Base-by-base conservation (phyloP, 1,140 invertebrate species). In the Zophobas morio region DNA sequence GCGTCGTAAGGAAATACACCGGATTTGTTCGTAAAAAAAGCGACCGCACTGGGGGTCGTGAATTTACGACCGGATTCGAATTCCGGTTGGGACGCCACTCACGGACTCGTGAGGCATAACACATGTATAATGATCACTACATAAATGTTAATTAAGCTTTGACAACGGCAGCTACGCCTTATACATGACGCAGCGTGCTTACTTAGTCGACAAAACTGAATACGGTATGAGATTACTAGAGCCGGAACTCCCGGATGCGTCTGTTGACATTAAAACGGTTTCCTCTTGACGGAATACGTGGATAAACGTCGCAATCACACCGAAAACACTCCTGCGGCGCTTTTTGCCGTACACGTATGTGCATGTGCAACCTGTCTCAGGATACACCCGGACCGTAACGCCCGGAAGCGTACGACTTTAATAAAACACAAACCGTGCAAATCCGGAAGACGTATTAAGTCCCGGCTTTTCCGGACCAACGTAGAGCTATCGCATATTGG, bases 131-230 rank as follows among this genome's bases (percentile, higher is more conserved):
- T 78, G 76, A 80, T 78, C 71, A 75, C 60, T 78, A 57, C 79
- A 80, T 80, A 80, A 79, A 80, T 80, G 79, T 80, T 80, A 78
- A 78, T 80, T 80, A 80, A 79, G 78, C 78, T 79, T 73, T 77
- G 78, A 77, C 78, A 79, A 79, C 54, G 36, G 71, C 71, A 73
- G 49, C 71, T 73, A 53, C 49, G 53, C 71, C 71, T 73, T 73
- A 49, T 73, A 73, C 71, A 73, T 54, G 54, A 36, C n/a, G 32
- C 51, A 34, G 49, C 39, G 54, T 56, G 49, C 54, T 73, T 73
- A 47, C 71, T 73, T 73, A 73, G 49, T 54, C 54, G 49, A 73
- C 71, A 54, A 73, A 73, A 73, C 47, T 49, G 71, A 73, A 73
- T 54, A 39, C 49, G 51, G 47, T 37, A 72, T 72, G 71, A 73